A percentile compares a stretch with the other conserved stretches of the same genome.
Evolutionary conservation across 2,888 invertebrate genomes (phyloP).

Genomic region (Drosophila mimetica): DNA sequence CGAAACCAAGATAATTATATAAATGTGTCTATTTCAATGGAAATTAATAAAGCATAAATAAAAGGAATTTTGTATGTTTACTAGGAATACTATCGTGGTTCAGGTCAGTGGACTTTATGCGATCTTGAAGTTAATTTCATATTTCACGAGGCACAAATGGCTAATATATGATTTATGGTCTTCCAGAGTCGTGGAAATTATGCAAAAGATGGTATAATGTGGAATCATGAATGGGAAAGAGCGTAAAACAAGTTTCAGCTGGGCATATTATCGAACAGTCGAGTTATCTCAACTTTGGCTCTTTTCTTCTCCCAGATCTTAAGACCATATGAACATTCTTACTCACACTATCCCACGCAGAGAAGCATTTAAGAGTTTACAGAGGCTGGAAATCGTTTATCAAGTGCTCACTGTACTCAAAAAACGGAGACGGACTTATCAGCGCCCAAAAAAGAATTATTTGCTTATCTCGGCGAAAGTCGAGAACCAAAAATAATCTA

Average conservation of each 20-base stretch:
- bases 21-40: conserved; percentile 79
- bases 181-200: neutral
- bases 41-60: conserved; percentile 76
- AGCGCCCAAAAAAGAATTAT: conserved; percentile 29
- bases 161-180: neutral
- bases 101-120: too few relatives aligned
- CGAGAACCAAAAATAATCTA: conserved; percentile 37
- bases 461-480: conserved; percentile 70
- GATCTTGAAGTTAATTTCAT: neutral
- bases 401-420: conserved; percentile 16
- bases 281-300: neutral
- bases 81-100: too few relatives aligned
- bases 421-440: conserved; percentile 18
- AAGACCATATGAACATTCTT: conserved; percentile 1
- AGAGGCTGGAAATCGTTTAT: conserved; percentile 12
- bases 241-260: conserved; percentile 4
- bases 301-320: conserved; percentile 8
- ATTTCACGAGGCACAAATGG: neutral
- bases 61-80: neutral
- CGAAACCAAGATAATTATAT: conserved; percentile 64
- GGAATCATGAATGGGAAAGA: neutral
- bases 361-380: too few relatives aligned
- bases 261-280: neutral
- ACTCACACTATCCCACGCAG: neutral
- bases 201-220: neutral